Evolutionary conservation across 2,113 vertebrate species (phyloP).

Genomic region (Odocoileus virginianus): DNA sequence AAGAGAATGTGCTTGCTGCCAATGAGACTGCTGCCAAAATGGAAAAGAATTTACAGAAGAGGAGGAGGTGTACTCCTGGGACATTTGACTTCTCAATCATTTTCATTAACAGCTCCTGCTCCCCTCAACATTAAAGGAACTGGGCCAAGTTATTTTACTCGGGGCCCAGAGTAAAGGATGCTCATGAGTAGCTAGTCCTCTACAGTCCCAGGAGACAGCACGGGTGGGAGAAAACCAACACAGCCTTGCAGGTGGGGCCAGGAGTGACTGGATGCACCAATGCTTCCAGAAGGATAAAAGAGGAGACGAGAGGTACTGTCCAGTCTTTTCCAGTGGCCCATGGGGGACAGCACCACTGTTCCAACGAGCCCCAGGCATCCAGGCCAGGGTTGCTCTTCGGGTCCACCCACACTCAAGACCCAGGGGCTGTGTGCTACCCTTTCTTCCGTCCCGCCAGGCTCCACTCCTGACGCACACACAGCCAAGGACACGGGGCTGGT

Average conservation of each 20-base stretch:
- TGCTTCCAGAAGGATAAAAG: not conserved
- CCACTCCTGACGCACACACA: not conserved
- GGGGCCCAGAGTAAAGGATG: not conserved
- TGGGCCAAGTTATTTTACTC: not conserved
- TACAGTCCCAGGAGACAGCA: not conserved
- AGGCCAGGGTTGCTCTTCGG: not conserved
- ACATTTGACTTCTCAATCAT: not conserved
- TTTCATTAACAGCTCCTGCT: not conserved
- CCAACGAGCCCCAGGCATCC: not conserved
- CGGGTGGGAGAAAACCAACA: not conserved
- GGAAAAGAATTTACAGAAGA: not conserved
- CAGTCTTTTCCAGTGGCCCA: not conserved
- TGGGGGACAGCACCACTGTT: too few relatives aligned
- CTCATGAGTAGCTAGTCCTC: not conserved
- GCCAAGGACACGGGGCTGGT: accelerated
- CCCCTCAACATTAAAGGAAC: not conserved
- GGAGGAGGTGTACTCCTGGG: not conserved
- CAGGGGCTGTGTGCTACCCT: not conserved
- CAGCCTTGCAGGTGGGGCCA: accelerated
- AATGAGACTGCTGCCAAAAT: not conserved
- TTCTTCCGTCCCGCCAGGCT: not conserved
- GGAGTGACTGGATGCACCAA: not conserved
- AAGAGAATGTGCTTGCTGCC: not conserved
- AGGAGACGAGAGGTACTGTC: not conserved
- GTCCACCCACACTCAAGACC: not conserved